phyloP scores from a whole-genome alignment of 2,113 vertebrate species.

The Pangasianodon hypophthalmus region DNA sequence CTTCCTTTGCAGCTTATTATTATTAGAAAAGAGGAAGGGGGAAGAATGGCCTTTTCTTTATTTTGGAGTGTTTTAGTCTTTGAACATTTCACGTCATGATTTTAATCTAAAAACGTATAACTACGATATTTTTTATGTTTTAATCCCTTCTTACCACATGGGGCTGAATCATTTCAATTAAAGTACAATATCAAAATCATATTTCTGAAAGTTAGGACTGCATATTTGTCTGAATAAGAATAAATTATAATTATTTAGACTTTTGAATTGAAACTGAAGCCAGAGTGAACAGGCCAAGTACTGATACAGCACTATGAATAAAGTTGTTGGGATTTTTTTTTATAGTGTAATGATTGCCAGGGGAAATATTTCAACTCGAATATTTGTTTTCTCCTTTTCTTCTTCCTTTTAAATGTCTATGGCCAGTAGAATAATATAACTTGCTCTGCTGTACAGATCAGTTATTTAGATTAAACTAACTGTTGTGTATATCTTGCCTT shows the following conservation, averaged over 20 bases:
- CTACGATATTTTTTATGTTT: conserved; percentile 20
- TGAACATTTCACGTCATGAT: conserved; percentile 58
- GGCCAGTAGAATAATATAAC: conserved; percentile 75
- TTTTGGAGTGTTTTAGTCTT: conserved; percentile 41
- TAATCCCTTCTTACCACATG: conserved; percentile 14
- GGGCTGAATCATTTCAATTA: conserved; percentile 31
- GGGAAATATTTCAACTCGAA: conserved; percentile 66
- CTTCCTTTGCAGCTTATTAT: conserved; percentile 21
- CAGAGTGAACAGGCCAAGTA: conserved; percentile 66
- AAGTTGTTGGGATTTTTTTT: not conserved
- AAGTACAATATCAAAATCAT: conserved; percentile 9
- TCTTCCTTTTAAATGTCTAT: conserved; percentile 62
- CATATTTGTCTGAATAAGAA: conserved; percentile 22
- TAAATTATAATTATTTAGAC: not conserved
- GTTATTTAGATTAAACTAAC: conserved; percentile 78
- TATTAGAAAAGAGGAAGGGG: conserved; percentile 2
- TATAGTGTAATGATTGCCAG: conserved; percentile 63
- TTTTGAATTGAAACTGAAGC: conserved; percentile 52
- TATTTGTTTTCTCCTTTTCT: conserved; percentile 54
- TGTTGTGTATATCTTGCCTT: conserved; percentile 87
- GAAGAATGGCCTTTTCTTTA: conserved; percentile 21
- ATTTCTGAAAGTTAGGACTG: conserved; percentile 39
- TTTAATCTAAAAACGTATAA: conserved; percentile 41
- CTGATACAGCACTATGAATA: conserved; percentile 54
- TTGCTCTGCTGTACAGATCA: conserved; percentile 76